phyloP scores from a whole-genome alignment of 2,888 invertebrate species.

The Drosophila antonietae region DNA sequence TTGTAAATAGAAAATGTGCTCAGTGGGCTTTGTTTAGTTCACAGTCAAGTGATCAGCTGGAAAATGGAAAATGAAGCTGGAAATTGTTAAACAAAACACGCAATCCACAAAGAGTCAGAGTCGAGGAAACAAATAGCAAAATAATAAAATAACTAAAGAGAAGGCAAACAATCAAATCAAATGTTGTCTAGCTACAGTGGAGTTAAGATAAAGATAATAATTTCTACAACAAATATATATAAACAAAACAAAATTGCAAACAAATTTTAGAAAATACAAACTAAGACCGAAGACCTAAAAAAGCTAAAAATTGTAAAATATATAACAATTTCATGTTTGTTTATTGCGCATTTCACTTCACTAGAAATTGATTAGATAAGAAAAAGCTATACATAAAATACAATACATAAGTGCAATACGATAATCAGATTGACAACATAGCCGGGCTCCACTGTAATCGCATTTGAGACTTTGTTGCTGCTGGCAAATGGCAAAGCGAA shows the following conservation, averaged over 20 bases:
- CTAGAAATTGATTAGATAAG: conserved; percentile 19
- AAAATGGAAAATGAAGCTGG: conserved; percentile 32
- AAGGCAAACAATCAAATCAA: conserved; percentile 26
- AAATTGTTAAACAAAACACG: conserved; percentile 63
- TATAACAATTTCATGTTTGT: conserved; percentile 4
- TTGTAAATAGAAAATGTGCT: conserved; percentile 34
- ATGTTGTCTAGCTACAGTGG: conserved; percentile 6
- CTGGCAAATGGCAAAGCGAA: conserved; percentile 22
- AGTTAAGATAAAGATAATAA: not conserved
- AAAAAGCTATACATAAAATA: not conserved
- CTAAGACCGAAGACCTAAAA: no score
- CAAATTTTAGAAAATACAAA: no score
- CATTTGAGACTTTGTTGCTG: conserved; percentile 20
- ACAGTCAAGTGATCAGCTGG: conserved; percentile 18
- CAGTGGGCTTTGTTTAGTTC: conserved; percentile 34
- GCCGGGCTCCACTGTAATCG: conserved; percentile 35
- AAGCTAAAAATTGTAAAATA: not conserved
- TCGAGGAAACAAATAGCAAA: conserved; percentile 34
- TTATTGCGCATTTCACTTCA: conserved; percentile 13
- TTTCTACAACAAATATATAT: no score
- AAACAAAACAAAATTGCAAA: no score
- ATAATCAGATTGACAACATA: conserved; percentile 12
- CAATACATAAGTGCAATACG: not conserved
- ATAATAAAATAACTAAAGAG: conserved; percentile 26
- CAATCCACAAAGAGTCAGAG: conserved; percentile 36